Evolutionary conservation across 2,797 vertebrate species (phyloP), one percentile per base, ranked within the genome.

Genomic region (Denticeps clupeoides): DNA sequence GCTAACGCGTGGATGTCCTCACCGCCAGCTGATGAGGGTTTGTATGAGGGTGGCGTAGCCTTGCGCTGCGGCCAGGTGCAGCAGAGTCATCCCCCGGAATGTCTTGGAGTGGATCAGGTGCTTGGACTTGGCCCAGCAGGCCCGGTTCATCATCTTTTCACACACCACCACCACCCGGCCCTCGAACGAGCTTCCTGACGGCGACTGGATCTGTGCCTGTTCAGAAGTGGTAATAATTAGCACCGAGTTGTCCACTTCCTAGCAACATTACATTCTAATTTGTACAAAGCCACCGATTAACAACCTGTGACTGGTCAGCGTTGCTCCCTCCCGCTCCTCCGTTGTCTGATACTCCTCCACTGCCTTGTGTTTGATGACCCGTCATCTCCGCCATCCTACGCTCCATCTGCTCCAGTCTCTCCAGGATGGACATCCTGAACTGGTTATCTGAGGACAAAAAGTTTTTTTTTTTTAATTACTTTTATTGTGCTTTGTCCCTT

Each of bases 351-450:
- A 54, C 26, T 48, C 59, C 64, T 51, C 67, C 64, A 4, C 53
- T 37, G 8, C 83, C 81, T 68, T 86, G 86, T 68, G 82, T 80
- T 74, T 82, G 64, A 51, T 90, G 81, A 66, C 91, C 88, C 2
- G 89, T 88, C 88, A 99, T 99, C 80, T 99, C 94, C 0, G 93
- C 89, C 93, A 99, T 97, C 75, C 94, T 84, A 80, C 93, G 83
- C 67, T 99, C 94, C 94, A 99, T 99, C 77, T 99, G 93, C 83
- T 99, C 94, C 64, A 99, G 82, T 11, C 94, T 87, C 67, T 99
- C 94, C 78, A 99, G 74, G 82, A 99, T 99, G 61, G 94, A 99
- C 94, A 99, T 99, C 80, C 93, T 94, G 87, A 99, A 98, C 71
- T 98, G 94, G 78, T 96, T 97, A 74, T 98, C 94, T 98, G 55